Base-by-base conservation (phyloP, 1,140 invertebrate genomes). In the Pantala flavescens region DNA sequence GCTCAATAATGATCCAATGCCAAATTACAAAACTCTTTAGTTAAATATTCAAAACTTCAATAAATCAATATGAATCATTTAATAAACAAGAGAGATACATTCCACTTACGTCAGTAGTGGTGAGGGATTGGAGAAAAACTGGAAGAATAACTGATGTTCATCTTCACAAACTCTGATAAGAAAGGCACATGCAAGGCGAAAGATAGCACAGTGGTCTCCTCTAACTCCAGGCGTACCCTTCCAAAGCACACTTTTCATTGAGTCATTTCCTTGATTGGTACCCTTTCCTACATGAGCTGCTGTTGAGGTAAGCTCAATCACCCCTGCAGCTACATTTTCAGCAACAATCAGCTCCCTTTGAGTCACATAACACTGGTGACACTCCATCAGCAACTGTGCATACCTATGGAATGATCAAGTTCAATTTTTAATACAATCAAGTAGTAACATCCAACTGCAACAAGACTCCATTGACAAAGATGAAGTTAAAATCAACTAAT, bases 141-240 rank as follows among this genome's bases (percentile, higher is more conserved):
- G 93, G 75, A 89, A 88, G 82, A 93, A 98, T 7, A 98, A 84
- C 77, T 92, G 88, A 79, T 94, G 89, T 81, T 98, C 96, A 83
- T 98, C 96, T 80, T 95, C 90, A 77, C 94, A 96, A 0, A 97
- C 89, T 81, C 97, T 94, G 19, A 98, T 87, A 11, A 97, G 85
- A 79, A 98, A 90, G 2, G 94, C 90, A 84, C 93, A 96, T 0
- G 94, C 91, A 78, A 92, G 92, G 73, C 96, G 84, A 73, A 96
- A 90, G 10, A 97, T 83, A 23, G 93, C 89, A 83, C 95, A 97
- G 79, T 96, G 92, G 83, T 98, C 96, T 9, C 90, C 88, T 74
- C 88, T 16, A 14, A 63, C 16, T 21, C 49, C 49, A 19, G 49
- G 5, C 3, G 16, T 1, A 63, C 49, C 12, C 49, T 12, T 63